Percentiles rank a stretch among this genome's conserved stretches.
Conservation (phyloP, 2,113 vertebrate species). For the Triplophysa dalaica region DNA sequence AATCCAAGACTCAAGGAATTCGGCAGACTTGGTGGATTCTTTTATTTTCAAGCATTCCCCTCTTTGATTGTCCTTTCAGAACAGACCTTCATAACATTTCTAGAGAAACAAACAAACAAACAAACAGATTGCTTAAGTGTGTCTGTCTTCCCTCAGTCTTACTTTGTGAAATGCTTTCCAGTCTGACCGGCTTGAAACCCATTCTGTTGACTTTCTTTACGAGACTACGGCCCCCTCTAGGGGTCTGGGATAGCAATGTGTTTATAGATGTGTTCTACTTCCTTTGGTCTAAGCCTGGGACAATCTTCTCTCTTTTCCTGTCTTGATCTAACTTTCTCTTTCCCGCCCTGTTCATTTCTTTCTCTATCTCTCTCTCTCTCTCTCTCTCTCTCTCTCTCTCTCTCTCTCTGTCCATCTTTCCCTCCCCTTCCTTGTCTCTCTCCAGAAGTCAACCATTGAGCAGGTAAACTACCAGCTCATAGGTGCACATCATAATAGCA, state of each 20-base stretch:
- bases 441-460: constrained; percentile 80
- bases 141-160: background rate
- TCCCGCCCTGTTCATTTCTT: constrained; percentile 15
- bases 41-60: constrained; percentile 59
- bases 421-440: constrained; percentile 17
- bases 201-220: background rate
- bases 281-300: constrained; percentile 70
- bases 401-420: constrained; percentile 18
- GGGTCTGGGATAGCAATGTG: constrained; percentile 52
- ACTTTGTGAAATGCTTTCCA: constrained; percentile 28
- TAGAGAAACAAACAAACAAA: constrained; percentile 30
- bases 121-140: constrained; percentile 13
- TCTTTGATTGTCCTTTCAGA: constrained; percentile 37
- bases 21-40: background rate
- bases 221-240: constrained; percentile 37
- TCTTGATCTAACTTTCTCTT: constrained; percentile 24
- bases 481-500: constrained; percentile 98
- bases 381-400: constrained; percentile 13
- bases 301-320: constrained; percentile 6
- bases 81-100: constrained; percentile 32
- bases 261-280: constrained; percentile 56
- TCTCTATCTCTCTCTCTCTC: background rate
- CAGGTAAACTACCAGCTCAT: constrained; percentile 95
- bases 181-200: constrained; percentile 34
- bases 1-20: background rate